Evolutionary conservation across 2,113 vertebrate species (phyloP), one percentile per base, ranked within the genome.

Genomic region (Gopherus flavomarginatus): DNA sequence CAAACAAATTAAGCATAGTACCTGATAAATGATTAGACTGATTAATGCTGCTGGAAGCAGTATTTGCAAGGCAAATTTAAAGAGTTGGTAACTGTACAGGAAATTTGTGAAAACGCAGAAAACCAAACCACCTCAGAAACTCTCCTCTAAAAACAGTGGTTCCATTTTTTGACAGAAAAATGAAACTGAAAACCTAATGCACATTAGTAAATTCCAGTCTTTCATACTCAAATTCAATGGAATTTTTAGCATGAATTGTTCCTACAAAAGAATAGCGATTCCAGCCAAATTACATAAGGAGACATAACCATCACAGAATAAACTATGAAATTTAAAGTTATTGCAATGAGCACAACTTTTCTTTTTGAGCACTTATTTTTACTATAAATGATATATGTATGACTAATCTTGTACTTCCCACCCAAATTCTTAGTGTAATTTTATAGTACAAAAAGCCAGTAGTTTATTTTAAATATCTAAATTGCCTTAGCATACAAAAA

Each of bases 251-350:
- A 75, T 65, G 54, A 96, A 94, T 83, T 27, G 10, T 2, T 85
- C 82, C 93, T 96, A 89, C 75, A 83, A 90, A 57, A 57, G 90
- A 87, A 81, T 50, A 95, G 72, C 31, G 56, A 81, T 57, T 65
- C 52, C 56, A 81, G 83, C 78, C 81, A 90, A 90, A 92, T 65
- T 87, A 65, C 35, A 4, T 21, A 81, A 77, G 79, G 91, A 92
- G 56, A 22, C 87, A 86, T 94, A 92, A 14, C 44, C 11, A 0
- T 26, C 44, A 72, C 0, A 2, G 77, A 91, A 89, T 57, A 57
- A 0, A 1, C 8, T 77, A 77, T 21, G 53, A 89, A 3, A 1
- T 57, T 77, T 47, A 56, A 0, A 5, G 14, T 47, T 84, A 77
- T 0, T 0, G n/a, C 65, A 26, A 54, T 5, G 7, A 86, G 11